A percentile compares a stretch with the other conserved stretches of the same genome.
phyloP scores from a whole-genome alignment of 2,888 invertebrate genomes.

The Chrysina gloriosa region DNA sequence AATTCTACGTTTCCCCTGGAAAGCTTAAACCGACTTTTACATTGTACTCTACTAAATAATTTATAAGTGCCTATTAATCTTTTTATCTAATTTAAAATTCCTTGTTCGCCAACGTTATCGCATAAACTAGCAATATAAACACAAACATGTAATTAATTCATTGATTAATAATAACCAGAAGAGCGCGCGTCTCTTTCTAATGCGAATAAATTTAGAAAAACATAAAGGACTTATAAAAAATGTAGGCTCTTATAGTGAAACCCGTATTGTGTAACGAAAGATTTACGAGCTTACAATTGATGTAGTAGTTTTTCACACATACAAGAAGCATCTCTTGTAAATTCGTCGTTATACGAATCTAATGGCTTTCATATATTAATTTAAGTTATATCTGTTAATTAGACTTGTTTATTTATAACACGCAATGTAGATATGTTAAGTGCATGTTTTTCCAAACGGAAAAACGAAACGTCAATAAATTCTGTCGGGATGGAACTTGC shows the following conservation, averaged over 20 bases:
- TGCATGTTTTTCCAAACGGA: conserved; percentile 21
- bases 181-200: not conserved
- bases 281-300: conserved; percentile 28
- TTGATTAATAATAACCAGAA: conserved; percentile 12
- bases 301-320: conserved; percentile 28
- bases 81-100: conserved; percentile 2
- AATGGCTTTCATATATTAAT: conserved; percentile 37
- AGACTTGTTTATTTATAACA: conserved; percentile 1
- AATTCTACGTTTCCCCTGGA: too few relatives aligned
- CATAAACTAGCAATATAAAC: conserved; percentile 13
- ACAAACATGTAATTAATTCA: conserved; percentile 9
- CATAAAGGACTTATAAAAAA: conserved; percentile 18
- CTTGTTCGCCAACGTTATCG: not conserved
- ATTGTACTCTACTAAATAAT: not conserved
- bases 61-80: not conserved
- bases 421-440: conserved; percentile 24
- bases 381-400: conserved; percentile 31
- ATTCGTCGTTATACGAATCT: conserved; percentile 25
- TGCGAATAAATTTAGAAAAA: conserved; percentile 6
- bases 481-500: conserved; percentile 8
- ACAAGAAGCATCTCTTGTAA: conserved; percentile 26
- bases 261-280: conserved; percentile 21
- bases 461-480: conserved; percentile 28
- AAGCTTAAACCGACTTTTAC: too few relatives aligned
- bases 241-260: conserved; percentile 4